Percentiles rank a stretch among this genome's conserved stretches.
These are phyloP conservation scores for Mya arenaria DNA, from an alignment of 1,140 invertebrate species.

Conservation along the genomic window DNA sequence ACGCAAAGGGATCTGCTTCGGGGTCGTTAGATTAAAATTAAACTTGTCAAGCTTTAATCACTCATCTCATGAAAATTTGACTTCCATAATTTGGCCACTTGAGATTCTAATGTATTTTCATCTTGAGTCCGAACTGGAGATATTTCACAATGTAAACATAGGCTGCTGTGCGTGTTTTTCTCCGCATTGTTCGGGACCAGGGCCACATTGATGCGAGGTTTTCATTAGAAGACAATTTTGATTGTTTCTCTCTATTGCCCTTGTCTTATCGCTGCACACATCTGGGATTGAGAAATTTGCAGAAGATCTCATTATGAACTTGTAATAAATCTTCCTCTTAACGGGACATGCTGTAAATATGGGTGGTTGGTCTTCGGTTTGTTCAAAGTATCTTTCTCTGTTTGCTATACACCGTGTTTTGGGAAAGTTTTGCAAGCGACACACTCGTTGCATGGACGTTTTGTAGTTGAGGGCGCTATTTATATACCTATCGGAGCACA, in stretches of 20 bases:
- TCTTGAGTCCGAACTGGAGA: constrained; percentile 37
- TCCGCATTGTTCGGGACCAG: constrained; percentile 39
- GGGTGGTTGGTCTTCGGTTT: too few relatives aligned
- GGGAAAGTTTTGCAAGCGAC: too few relatives aligned
- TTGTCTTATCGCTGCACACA: constrained; percentile 45
- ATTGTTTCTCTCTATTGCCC: constrained; percentile 28
- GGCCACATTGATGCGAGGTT: constrained; percentile 33
- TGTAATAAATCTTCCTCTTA: too few relatives aligned
- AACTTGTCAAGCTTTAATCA: constrained; percentile 32
- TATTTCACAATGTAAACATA: constrained; percentile 26
- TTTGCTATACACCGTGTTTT: too few relatives aligned
- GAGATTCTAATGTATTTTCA: constrained; percentile 44
- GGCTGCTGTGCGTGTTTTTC: constrained; percentile 37
- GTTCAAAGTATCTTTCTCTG: too few relatives aligned
- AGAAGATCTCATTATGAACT: too few relatives aligned
- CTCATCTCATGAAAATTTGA: constrained; percentile 33
- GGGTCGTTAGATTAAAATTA: constrained; percentile 17
- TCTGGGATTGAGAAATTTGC: constrained; percentile 25
- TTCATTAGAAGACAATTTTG: constrained; percentile 43
- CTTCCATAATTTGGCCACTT: constrained; percentile 42
- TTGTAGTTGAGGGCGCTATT: too few relatives aligned
- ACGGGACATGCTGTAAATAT: too few relatives aligned
- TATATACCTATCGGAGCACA: too few relatives aligned
- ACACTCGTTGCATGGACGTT: too few relatives aligned
- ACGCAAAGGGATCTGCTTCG: too few relatives aligned